Conservation (phyloP, 2,797 vertebrate genomes). For the Pteronotus mesoamericanus region DNA sequence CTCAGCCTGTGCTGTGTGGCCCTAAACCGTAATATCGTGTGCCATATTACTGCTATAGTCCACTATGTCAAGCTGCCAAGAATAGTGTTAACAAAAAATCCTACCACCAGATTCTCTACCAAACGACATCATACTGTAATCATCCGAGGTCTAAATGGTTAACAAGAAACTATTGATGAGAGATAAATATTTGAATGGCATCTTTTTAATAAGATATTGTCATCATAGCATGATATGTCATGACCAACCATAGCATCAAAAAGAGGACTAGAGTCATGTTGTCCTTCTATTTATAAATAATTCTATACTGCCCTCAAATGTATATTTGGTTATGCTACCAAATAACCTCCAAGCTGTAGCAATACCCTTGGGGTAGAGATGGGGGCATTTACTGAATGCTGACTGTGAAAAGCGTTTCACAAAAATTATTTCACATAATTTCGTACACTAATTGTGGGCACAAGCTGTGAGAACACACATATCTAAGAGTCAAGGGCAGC, state of each 20-base stretch:
- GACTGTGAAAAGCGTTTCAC: not conserved
- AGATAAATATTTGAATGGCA: not conserved
- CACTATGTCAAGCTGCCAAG: not conserved
- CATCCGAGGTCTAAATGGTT: not conserved
- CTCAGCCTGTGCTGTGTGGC: not conserved
- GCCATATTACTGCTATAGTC: not conserved
- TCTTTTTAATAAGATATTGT: not conserved
- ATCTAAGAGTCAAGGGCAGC: not conserved
- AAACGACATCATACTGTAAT: not conserved
- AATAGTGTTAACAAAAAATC: not conserved
- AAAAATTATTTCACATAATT: too few relatives aligned
- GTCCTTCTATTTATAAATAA: not conserved
- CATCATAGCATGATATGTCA: not conserved
- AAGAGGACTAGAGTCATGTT: not conserved
- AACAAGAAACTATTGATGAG: not conserved
- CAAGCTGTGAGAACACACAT: rapidly evolving
- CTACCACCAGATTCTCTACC: not conserved
- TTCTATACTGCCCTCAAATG: not conserved
- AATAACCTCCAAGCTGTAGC: not conserved
- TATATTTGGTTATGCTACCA: not conserved
- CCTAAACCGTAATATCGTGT: not conserved
- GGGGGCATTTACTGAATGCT: too few relatives aligned
- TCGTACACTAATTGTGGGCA: rapidly evolving
- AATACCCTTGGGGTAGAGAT: too few relatives aligned
- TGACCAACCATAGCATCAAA: not conserved